These are phyloP conservation scores for Passer montanus DNA, from an alignment of 2,113 vertebrate species.

Conservation along the genomic window DNA sequence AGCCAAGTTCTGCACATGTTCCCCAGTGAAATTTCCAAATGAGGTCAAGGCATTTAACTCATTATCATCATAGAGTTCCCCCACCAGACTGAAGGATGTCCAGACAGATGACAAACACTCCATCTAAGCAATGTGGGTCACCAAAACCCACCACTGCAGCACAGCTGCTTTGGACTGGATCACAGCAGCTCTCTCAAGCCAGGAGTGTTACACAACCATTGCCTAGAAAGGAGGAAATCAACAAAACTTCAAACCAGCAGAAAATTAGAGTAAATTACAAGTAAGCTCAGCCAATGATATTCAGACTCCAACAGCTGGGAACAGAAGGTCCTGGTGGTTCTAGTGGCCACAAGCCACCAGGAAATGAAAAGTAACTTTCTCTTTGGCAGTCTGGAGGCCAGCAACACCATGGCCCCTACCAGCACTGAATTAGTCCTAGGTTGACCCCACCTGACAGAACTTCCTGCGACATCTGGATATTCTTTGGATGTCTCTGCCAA, in stretches of 20 bases:
- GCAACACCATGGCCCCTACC: neutral
- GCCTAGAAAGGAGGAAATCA: conserved; percentile 11
- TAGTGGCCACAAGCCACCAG: neutral
- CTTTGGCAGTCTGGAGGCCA: neutral
- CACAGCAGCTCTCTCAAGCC: neutral
- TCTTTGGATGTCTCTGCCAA: neutral
- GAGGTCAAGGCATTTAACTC: conserved; percentile 10
- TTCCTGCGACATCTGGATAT: conserved; percentile 48
- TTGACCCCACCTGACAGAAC: neutral
- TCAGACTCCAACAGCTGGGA: neutral
- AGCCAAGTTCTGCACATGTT: conserved; percentile 17
- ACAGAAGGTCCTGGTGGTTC: neutral
- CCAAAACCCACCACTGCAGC: neutral
- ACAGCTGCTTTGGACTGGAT: conserved; percentile 50
- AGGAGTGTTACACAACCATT: conserved; percentile 13
- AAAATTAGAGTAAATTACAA: neutral
- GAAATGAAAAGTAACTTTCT: neutral
- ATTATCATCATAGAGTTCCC: neutral
- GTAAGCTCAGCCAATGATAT: neutral
- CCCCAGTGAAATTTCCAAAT: neutral
- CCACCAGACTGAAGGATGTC: neutral
- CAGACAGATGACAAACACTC: conserved; percentile 9
- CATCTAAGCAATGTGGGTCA: neutral
- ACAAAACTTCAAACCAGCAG: neutral
- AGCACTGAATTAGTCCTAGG: neutral